phyloP scores from a whole-genome alignment of 2,888 invertebrate species.

The Ophion ventricosus region DNA sequence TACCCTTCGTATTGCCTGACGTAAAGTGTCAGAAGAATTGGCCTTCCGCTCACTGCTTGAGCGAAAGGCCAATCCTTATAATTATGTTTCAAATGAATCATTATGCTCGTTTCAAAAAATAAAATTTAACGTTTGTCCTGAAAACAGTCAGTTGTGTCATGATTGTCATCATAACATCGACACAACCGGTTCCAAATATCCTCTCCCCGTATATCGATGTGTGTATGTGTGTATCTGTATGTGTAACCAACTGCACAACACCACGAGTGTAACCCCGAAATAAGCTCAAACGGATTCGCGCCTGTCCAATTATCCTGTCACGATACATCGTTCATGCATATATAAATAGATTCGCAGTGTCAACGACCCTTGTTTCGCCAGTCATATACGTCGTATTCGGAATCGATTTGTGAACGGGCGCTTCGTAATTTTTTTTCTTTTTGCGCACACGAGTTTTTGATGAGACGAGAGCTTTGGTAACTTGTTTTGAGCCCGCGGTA shows the following conservation, averaged over 20 bases:
- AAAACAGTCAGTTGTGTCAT: not conserved
- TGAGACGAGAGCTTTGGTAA: not conserved
- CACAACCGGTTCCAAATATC: not conserved
- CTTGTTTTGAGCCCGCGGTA: not conserved
- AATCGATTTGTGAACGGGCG: not conserved
- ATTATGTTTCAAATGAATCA: too few species aligned
- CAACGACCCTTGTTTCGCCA: conserved; percentile 41
- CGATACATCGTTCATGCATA: conserved; percentile 28
- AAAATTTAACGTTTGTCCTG: not conserved
- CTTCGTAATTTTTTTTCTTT: conserved; percentile 23
- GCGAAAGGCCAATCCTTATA: too few species aligned
- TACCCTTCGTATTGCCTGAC: too few species aligned
- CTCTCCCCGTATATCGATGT: not conserved
- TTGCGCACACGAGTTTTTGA: conserved; percentile 23
- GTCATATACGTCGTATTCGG: not conserved
- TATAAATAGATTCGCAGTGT: conserved; percentile 7
- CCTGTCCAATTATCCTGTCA: conserved; percentile 18
- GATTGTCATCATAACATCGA: not conserved
- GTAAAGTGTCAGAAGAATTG: too few species aligned
- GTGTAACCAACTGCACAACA: not conserved
- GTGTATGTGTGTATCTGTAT: not conserved
- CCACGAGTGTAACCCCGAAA: not conserved
- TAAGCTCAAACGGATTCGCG: not conserved
- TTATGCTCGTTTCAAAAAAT: too few species aligned
- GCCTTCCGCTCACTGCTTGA: too few species aligned